Percentiles rank a stretch among this genome's conserved stretches.
Conservation (phyloP, 1,140 invertebrate genomes). For the Physella acuta region DNA sequence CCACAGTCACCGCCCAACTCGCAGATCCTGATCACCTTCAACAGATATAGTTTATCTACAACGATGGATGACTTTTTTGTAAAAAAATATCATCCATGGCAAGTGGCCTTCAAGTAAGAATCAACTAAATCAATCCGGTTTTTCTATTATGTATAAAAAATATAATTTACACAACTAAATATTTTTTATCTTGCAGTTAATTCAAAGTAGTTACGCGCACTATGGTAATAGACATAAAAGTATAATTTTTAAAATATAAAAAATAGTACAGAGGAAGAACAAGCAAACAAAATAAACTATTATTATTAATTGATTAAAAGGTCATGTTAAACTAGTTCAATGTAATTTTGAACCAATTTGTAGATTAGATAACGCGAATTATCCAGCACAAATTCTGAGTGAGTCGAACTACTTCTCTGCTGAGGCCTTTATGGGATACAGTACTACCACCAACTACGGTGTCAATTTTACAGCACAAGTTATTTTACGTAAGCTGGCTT, state of each 20-base stretch:
- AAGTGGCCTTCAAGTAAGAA: background rate
- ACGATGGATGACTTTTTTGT: background rate
- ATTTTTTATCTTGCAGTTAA: too few species aligned
- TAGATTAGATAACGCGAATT: background rate
- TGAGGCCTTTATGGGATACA: background rate
- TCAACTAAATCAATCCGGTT: too few species aligned
- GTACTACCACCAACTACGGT: background rate
- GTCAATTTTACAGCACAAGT: background rate
- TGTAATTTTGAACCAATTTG: too few species aligned
- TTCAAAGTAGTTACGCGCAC: too few species aligned
- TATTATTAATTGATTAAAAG: too few species aligned
- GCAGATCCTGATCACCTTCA: background rate
- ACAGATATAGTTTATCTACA: background rate
- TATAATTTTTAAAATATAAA: too few species aligned
- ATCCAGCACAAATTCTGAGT: background rate
- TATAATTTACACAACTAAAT: too few species aligned
- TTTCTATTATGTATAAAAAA: too few species aligned
- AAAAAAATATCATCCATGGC: background rate
- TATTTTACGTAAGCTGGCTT: constrained; percentile 2
- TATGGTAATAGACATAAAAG: too few species aligned
- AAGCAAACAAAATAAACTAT: too few species aligned
- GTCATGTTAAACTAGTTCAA: too few species aligned
- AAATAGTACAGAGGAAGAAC: too few species aligned
- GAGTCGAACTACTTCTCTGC: background rate
- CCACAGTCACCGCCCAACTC: background rate